Percentiles rank a stretch among this genome's conserved stretches.
These are phyloP conservation scores for Clusia tigrina DNA, from an alignment of 2,888 invertebrate genomes.

Conservation along the genomic window DNA sequence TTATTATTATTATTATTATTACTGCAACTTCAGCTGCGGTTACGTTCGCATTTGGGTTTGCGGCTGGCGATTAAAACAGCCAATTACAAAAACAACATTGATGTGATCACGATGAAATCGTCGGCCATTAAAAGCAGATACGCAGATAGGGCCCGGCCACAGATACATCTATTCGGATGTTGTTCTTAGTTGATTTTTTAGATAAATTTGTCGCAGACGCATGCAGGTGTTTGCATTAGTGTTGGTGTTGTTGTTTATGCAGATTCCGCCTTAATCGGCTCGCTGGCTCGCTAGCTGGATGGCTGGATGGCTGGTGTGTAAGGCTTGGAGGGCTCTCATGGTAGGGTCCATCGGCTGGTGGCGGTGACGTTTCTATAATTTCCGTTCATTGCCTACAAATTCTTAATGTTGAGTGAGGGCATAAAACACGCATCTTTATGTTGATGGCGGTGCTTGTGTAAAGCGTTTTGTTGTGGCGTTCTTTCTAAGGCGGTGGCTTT, in stretches of 20 bases:
- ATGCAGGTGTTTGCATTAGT: not conserved
- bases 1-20: no score
- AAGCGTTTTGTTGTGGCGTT: slow-evolving; percentile 23
- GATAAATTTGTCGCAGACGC: slow-evolving; percentile 17
- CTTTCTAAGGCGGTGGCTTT: no score
- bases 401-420: slow-evolving; percentile 31
- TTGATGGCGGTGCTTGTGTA: slow-evolving; percentile 33
- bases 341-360: not conserved
- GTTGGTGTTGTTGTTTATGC: not conserved
- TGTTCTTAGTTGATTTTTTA: slow-evolving; percentile 22
- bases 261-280: no score
- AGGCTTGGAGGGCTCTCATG: not conserved
- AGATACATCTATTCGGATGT: slow-evolving; percentile 24
- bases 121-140: slow-evolving; percentile 25
- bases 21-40: slow-evolving; percentile 1
- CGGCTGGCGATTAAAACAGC: slow-evolving; percentile 16
- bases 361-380: not conserved
- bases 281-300: not conserved
- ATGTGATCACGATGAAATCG: slow-evolving; percentile 27
- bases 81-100: slow-evolving; percentile 28
- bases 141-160: slow-evolving; percentile 11
- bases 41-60: slow-evolving; percentile 1
- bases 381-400: slow-evolving; percentile 17
- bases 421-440: slow-evolving; percentile 44
- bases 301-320: not conserved